Evolutionary conservation across 2,113 vertebrate species (phyloP), one percentile per base, ranked within the genome.

Genomic region (Rhineura floridana): DNA sequence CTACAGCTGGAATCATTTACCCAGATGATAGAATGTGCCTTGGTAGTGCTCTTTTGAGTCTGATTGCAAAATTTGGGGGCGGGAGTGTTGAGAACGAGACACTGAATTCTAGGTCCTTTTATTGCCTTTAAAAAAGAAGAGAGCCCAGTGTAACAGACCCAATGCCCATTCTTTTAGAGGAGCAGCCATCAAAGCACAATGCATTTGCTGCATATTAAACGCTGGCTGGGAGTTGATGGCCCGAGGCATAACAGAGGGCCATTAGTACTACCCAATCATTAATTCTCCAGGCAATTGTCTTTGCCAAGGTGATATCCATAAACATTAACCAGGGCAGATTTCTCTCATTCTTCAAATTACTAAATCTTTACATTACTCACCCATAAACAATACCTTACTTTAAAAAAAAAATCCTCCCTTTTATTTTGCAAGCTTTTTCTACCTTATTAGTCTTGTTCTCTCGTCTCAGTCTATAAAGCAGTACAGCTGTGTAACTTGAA

Each of bases 171-270:
- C 87, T 70, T 82, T 62, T 92, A 89, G 88, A 59, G 70, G 1
- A 79, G 36, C n/a, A 80, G 28, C 21, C 46, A 86, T 81, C 3
- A 85, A 92, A 92, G 78, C 36, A 28, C 62, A 87, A 81, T 80
- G 48, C 13, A 73, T 91, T 92, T 92, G 72, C 75, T 89, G 28
- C 30, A 39, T 2, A 82, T 92, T 89, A 85, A 75, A 50, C 55
- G 36, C 48, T 81, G 80, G 65, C 90, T 75, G 19, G 59, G 75
- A 15, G 25, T 59, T 92, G 85, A 77, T 0, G 1, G 46, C 67
- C 85, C 52, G 8, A 90, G 28, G 72, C 11, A 33, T 17, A 84
- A 46, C 67, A 44, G 84, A 89, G n/a, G 21, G 19, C 78, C 75
- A 3, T 82, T 72, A 92, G 65, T 2, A 65, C 84, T 62, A 84